Base-by-base conservation (phyloP, 2,888 invertebrate species). In the Calliphora vomitoria region DNA sequence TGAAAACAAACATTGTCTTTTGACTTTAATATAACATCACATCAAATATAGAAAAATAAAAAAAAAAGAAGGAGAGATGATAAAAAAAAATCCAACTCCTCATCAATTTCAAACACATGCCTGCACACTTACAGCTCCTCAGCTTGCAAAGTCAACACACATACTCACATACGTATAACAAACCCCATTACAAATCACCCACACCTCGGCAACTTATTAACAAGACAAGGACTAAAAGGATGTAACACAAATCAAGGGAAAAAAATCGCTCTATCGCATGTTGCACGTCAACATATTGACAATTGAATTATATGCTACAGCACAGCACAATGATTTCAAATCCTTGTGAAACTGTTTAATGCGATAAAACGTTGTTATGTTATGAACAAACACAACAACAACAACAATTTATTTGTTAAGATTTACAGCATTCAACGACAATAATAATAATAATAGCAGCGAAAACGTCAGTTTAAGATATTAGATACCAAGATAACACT, bases 241-340 rank as follows among this genome's bases (percentile, higher is more conserved):
- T 75, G 64, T 83, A 38, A 38, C 47, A 74, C 35, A 71, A 58
- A 4, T 58, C 15, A 58, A 66, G 31, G 64, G 60, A 53, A 82
- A 69, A 58, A 82, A 60, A 62, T 50, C 44, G 55, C 47, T 80
- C 72, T 88, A 87, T 88, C 84, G 88, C 88, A 89, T 89, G 89
- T 88, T 87, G 85, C 89, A 89, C 88, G 88, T 89, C 89, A 87
- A 75, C 82, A 83, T 87, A 88, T 89, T 87, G 87, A 88, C 89
- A 89, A 89, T 89, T 89, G 89, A 89, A 89, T 89, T 89, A 89
- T 87, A 83, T 82, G 71, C 84, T 64, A 55, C 44, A 62, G 76
- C 18, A 64, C 62, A 75, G 35, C 35, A 75, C 18, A 76, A 80
- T 88, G 83, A 83, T 83, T 83, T 74, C 44, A 53, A 75, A 87